Conservation (phyloP, 2,797 vertebrate genomes). For the Danionella dracula region DNA sequence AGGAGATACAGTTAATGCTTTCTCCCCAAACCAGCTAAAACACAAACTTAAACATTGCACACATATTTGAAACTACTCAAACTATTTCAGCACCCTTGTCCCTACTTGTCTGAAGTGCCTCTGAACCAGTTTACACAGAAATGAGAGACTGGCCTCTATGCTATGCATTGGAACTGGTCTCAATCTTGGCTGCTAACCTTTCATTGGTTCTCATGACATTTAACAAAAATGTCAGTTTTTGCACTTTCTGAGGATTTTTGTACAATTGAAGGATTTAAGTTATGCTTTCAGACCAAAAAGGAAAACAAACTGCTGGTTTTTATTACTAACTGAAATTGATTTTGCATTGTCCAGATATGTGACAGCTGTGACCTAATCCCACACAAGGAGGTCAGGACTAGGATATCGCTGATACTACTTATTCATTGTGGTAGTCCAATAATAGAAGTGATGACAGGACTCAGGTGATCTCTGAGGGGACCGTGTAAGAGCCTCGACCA, state of each 20-base stretch:
- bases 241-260: constrained; percentile 40
- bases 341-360: too few relatives aligned
- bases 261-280: background rate
- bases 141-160: background rate
- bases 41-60: background rate
- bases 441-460: too few relatives aligned
- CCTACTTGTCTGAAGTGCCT: constrained; percentile 62
- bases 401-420: too few relatives aligned
- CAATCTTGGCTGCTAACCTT: constrained; percentile 45
- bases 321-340: background rate
- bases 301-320: background rate
- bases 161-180: background rate
- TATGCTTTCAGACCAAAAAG: background rate
- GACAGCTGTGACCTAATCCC: too few relatives aligned
- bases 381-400: too few relatives aligned
- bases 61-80: background rate
- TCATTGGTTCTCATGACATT: constrained; percentile 10
- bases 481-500: too few relatives aligned
- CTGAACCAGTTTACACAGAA: constrained; percentile 40
- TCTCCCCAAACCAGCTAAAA: background rate
- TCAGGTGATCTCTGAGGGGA: too few relatives aligned
- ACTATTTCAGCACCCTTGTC: background rate
- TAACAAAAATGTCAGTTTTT: constrained; percentile 24
- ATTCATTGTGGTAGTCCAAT: too few relatives aligned
- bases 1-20: constrained; percentile 25